A percentile compares a stretch with the other conserved stretches of the same genome.
These are phyloP conservation scores for Leucozona laternaria DNA, from an alignment of 2,888 invertebrate species.

Conservation along the genomic window DNA sequence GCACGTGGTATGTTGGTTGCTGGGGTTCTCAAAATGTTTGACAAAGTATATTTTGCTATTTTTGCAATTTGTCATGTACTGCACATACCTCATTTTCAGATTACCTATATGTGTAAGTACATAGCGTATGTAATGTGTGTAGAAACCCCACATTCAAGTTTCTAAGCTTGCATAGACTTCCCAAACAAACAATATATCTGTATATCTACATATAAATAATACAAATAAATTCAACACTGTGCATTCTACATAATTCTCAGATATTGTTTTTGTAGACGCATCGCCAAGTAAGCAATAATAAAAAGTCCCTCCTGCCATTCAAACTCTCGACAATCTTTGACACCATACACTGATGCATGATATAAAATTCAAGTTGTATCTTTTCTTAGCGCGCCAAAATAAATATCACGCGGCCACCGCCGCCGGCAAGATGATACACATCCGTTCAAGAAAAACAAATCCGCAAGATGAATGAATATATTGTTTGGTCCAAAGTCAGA, in stretches of 20 bases:
- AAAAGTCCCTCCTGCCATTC: conserved; percentile 36
- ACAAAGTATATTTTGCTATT: no score
- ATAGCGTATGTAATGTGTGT: no score
- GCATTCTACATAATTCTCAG: neutral
- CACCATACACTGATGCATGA: conserved; percentile 35
- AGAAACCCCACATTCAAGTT: no score
- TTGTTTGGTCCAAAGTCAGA: conserved; percentile 62
- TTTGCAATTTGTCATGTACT: no score
- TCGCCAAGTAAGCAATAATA: conserved; percentile 13
- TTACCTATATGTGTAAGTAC: no score
- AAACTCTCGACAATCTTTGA: conserved; percentile 60
- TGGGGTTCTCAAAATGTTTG: no score
- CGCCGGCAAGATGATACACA: conserved; percentile 73
- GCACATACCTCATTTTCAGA: no score
- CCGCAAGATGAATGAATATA: conserved; percentile 63
- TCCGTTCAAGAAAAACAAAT: conserved; percentile 69
- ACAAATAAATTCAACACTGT: neutral
- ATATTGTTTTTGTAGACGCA: conserved; percentile 55
- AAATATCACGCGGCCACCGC: conserved; percentile 65
- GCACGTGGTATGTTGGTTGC: no score
- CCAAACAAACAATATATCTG: neutral
- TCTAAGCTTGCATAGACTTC: no score
- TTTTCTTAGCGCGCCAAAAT: conserved; percentile 64
- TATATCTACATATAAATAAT: neutral
- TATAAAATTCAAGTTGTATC: conserved; percentile 36